phyloP scores from a whole-genome alignment of 2,888 invertebrate species.

The Mythimna pallens region DNA sequence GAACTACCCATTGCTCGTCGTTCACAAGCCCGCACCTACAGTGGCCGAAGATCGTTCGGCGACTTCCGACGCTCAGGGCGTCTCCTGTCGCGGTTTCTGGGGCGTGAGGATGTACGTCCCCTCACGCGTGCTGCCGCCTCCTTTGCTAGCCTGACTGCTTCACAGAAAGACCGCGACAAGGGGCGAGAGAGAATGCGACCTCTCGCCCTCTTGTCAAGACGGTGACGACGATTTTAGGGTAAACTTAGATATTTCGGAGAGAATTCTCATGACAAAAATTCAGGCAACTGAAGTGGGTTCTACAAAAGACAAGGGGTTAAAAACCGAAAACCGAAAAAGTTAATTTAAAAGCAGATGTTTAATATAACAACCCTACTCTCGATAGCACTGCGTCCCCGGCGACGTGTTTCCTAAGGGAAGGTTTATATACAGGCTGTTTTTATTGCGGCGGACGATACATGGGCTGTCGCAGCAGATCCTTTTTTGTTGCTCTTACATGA shows the following conservation, averaged over 20 bases:
- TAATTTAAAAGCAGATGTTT: constrained; percentile 44
- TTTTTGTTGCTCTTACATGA: constrained; percentile 60
- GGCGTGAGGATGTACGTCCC: too few species aligned
- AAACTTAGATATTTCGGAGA: background rate
- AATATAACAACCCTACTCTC: constrained; percentile 53
- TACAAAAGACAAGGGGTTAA: background rate
- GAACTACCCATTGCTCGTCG: too few species aligned
- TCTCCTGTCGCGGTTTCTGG: too few species aligned
- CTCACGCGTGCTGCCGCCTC: background rate
- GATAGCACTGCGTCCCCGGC: constrained; percentile 38
- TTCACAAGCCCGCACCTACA: too few species aligned
- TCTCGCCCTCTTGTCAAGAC: background rate
- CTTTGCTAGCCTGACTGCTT: background rate
- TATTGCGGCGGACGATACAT: constrained; percentile 67
- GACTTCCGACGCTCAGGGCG: too few species aligned
- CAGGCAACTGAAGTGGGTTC: constrained; percentile 10
- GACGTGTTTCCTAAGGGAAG: constrained; percentile 57
- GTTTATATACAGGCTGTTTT: constrained; percentile 71
- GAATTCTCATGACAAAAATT: background rate
- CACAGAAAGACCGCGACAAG: too few species aligned
- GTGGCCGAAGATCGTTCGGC: too few species aligned
- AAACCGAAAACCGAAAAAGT: constrained; percentile 32
- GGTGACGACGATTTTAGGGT: background rate
- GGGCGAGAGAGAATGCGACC: too few species aligned
- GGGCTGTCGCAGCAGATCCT: constrained; percentile 59